These are phyloP conservation scores for Phrynocephalus forsythii DNA, from an alignment of 2,797 vertebrate species.

Conservation along the genomic window DNA sequence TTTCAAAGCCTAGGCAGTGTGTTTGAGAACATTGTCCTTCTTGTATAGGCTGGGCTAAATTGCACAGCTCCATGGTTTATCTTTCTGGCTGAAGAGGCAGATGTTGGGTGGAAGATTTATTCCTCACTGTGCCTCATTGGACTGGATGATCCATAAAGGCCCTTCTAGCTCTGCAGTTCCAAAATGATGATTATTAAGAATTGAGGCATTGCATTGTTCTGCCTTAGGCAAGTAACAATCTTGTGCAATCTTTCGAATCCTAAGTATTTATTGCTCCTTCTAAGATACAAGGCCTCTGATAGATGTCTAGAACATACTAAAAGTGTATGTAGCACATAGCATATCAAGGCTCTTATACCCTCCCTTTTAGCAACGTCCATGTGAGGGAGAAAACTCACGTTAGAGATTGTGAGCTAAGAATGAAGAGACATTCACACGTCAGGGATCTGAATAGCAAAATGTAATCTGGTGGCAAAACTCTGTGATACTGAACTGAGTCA, in stretches of 20 bases:
- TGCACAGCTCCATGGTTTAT: too few species aligned
- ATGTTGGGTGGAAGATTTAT: too few species aligned
- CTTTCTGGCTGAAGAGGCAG: too few species aligned
- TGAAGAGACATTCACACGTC: not conserved
- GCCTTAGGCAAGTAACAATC: not conserved
- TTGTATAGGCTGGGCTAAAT: not conserved
- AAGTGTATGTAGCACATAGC: too few species aligned
- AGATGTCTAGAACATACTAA: not conserved
- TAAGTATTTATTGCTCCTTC: not conserved
- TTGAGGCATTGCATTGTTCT: not conserved
- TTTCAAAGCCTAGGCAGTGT: not conserved
- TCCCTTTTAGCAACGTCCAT: not conserved
- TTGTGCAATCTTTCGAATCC: not conserved
- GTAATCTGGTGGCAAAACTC: not conserved
- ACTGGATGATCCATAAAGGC: too few species aligned
- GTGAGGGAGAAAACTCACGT: not conserved
- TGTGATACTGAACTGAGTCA: too few species aligned
- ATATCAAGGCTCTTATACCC: not conserved
- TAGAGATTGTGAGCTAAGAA: not conserved
- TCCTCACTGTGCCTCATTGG: too few species aligned
- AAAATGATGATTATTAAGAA: too few species aligned
- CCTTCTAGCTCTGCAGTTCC: too few species aligned
- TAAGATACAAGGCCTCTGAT: not conserved
- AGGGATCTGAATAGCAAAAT: too few species aligned
- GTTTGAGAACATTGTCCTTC: too few species aligned